Evolutionary conservation across 2,113 vertebrate genomes (phyloP).

Genomic region (Tychaedon coryphoeus): DNA sequence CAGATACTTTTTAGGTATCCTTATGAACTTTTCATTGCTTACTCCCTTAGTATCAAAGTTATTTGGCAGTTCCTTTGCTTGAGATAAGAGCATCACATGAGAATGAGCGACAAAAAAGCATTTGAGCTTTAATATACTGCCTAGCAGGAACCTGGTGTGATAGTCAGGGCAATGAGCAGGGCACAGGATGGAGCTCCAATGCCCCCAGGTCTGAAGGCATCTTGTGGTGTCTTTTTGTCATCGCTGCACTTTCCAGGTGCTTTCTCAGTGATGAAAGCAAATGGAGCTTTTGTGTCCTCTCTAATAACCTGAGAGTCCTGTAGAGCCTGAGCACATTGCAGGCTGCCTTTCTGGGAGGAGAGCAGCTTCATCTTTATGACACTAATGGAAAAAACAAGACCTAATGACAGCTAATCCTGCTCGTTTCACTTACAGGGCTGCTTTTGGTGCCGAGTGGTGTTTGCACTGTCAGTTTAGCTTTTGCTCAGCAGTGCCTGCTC

Average conservation of each 20-base stretch:
- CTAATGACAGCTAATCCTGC: slow-evolving; percentile 1
- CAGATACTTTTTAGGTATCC: not conserved
- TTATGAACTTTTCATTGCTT: not conserved
- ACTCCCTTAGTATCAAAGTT: not conserved
- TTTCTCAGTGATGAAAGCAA: not conserved
- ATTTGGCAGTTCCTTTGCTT: not conserved
- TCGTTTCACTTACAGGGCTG: not conserved
- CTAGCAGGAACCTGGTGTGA: not conserved
- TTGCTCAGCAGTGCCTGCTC: not conserved
- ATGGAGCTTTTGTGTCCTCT: slow-evolving; percentile 3
- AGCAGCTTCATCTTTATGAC: not conserved
- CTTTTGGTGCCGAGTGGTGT: not conserved
- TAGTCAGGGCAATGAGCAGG: not conserved
- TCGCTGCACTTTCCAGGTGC: not conserved
- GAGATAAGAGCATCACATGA: not conserved
- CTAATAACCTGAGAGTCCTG: not conserved
- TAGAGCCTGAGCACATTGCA: not conserved
- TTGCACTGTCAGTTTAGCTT: not conserved
- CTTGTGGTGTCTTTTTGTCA: not conserved
- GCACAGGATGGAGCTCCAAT: not conserved
- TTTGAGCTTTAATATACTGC: not conserved
- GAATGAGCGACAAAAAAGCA: not conserved
- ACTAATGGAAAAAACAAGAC: slow-evolving; percentile 25
- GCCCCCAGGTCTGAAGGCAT: not conserved
- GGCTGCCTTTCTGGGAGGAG: not conserved